Percentiles rank a stretch among this genome's conserved stretches.
Evolutionary conservation across 2,888 invertebrate species (phyloP).

Genomic region (Cremastinae sp.): DNA sequence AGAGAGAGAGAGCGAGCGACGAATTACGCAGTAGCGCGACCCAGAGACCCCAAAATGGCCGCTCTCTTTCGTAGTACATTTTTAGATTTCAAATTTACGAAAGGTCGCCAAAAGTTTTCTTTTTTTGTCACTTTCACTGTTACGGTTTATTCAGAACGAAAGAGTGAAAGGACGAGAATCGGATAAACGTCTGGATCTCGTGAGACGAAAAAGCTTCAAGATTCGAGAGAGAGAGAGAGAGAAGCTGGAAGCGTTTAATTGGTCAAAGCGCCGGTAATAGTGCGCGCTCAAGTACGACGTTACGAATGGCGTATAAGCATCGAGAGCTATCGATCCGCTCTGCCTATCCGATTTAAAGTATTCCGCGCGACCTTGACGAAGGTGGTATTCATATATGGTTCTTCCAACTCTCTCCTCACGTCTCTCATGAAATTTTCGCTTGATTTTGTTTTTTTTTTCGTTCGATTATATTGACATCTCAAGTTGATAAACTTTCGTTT

Average conservation of each 20-base stretch:
- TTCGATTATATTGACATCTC: not conserved
- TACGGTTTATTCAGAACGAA: not conserved
- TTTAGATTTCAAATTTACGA: conserved; percentile 29
- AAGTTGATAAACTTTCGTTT: not conserved
- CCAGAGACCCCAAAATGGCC: conserved; percentile 63
- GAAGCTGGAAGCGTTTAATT: conserved; percentile 31
- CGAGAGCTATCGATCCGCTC: conserved; percentile 66
- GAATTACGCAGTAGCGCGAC: conserved; percentile 64
- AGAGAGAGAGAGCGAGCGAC: conserved; percentile 35
- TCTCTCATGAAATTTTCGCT: not conserved
- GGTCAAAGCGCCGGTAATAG: conserved; percentile 38
- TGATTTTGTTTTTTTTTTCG: not conserved
- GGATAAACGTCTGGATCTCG: not conserved
- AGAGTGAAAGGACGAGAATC: not conserved
- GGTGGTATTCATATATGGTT: conserved; percentile 22
- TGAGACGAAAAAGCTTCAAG: not conserved
- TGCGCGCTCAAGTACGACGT: conserved; percentile 43
- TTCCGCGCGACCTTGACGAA: conserved; percentile 61
- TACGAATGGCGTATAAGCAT: conserved; percentile 57
- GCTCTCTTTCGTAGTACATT: conserved; percentile 49
- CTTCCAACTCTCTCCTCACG: not conserved
- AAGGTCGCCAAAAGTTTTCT: conserved; percentile 22
- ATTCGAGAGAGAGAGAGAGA: not conserved
- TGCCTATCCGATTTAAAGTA: conserved; percentile 63
- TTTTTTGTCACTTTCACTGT: not conserved